Evolutionary conservation across 2,113 vertebrate genomes (phyloP).

Genomic region (Corythornis madagascariensis): DNA sequence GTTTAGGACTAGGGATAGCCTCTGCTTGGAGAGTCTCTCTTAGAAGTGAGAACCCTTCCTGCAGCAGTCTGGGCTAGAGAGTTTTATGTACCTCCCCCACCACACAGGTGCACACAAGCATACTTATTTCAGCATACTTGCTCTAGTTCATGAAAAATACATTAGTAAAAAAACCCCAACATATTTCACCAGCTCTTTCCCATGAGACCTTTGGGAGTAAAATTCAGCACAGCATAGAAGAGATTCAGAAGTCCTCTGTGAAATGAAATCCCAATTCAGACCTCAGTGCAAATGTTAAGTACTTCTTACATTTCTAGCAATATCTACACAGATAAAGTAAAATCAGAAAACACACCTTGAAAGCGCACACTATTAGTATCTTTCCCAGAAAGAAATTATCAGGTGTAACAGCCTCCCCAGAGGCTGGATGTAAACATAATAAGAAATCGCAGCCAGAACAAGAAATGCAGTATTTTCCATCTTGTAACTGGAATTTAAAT

Average conservation of each 20-base stretch:
- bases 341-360: not conserved
- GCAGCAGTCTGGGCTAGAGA: not conserved
- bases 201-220: not conserved
- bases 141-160: not conserved
- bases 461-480: conserved; percentile 9
- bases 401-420: not conserved
- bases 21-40: not conserved
- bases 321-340: not conserved
- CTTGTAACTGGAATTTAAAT: not conserved
- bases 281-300: not conserved
- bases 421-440: not conserved
- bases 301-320: not conserved
- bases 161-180: not conserved
- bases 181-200: not conserved
- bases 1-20: not conserved
- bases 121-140: not conserved
- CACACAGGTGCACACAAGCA: not conserved
- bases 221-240: not conserved
- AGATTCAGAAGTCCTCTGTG: not conserved
- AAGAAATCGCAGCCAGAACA: not conserved
- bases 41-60: not conserved
- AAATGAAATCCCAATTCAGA: not conserved
- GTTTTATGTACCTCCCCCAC: too few species aligned
- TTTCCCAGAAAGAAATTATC: not conserved
- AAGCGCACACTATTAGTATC: not conserved